These are phyloP conservation scores for Agrochola lychnidis DNA, from an alignment of 2,888 invertebrate species.

Conservation along the genomic window DNA sequence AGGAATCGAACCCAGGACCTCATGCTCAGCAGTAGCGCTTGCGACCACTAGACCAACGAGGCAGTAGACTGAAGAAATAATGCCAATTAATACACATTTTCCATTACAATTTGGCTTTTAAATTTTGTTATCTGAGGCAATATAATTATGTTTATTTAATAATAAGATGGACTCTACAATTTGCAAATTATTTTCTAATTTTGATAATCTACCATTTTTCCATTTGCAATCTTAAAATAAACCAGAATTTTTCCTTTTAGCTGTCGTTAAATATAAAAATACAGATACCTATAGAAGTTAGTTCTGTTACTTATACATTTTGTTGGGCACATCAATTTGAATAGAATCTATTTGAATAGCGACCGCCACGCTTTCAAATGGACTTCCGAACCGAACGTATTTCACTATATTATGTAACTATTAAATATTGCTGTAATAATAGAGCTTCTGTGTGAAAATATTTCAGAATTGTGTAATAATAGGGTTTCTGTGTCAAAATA, in stretches of 20 bases:
- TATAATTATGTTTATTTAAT: not conserved
- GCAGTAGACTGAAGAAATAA: too few relatives aligned
- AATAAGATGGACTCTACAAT: too few relatives aligned
- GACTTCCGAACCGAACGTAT: conserved; percentile 7
- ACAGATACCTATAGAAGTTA: not conserved
- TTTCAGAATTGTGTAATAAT: conserved; percentile 7
- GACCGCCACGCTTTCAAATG: conserved; percentile 27
- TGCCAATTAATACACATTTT: not conserved
- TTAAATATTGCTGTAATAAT: conserved; percentile 22
- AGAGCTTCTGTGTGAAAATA: conserved; percentile 5
- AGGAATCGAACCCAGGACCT: too few relatives aligned
- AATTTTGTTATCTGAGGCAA: not conserved
- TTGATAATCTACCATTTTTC: too few relatives aligned
- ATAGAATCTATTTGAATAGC: conserved; percentile 28
- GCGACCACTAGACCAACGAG: too few relatives aligned
- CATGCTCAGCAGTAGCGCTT: too few relatives aligned
- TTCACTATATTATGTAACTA: not conserved
- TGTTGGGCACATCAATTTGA: conserved; percentile 24
- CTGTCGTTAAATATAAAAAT: not conserved
- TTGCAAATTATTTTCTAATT: not conserved
- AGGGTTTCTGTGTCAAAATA: not conserved
- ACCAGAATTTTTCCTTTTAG: not conserved
- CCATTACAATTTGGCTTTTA: not conserved
- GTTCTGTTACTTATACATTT: not conserved
- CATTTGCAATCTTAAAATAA: not conserved